phyloP scores from a whole-genome alignment of 2,113 vertebrate species.

The Gallinago jamesoni region DNA sequence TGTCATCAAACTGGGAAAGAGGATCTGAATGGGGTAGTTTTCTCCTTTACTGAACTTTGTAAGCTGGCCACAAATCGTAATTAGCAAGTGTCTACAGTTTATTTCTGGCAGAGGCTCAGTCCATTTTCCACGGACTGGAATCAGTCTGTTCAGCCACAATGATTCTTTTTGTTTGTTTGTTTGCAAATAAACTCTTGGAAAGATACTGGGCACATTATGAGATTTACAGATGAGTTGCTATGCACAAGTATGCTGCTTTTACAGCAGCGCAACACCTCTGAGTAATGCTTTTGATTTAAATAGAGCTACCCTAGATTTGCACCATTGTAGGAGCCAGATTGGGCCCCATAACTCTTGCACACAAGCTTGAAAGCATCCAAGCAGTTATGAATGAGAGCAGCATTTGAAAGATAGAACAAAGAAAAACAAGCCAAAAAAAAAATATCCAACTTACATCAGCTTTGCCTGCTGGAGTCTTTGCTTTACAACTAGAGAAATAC shows the following conservation, averaged over 20 bases:
- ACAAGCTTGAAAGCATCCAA: constrained; percentile 16
- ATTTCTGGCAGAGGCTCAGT: constrained; percentile 46
- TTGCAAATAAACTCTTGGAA: constrained; percentile 66
- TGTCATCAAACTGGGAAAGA: constrained; percentile 52
- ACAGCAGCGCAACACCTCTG: constrained; percentile 19
- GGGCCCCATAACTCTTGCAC: constrained; percentile 22
- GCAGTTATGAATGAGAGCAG: constrained; percentile 43
- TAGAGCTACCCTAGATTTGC: constrained; percentile 39
- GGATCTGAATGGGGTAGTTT: constrained; percentile 34
- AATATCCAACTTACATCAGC: constrained; percentile 28
- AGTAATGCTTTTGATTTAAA: constrained; percentile 49
- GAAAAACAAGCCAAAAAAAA: background rate
- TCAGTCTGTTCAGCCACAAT: constrained; percentile 21
- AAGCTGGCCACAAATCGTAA: constrained; percentile 27
- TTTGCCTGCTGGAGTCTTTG: constrained; percentile 37
- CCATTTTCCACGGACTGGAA: constrained; percentile 1
- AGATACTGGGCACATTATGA: background rate
- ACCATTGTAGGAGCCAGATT: constrained; percentile 42
- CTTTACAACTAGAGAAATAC: constrained; percentile 33
- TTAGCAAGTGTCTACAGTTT: constrained; percentile 35
- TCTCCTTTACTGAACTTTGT: constrained; percentile 37
- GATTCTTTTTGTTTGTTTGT: constrained; percentile 59
- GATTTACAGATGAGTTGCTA: constrained; percentile 57
- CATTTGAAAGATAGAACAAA: constrained; percentile 39
- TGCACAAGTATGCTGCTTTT: background rate